Evolutionary conservation across 2,888 invertebrate species (phyloP).

Genomic region (Brenthis hecate): DNA sequence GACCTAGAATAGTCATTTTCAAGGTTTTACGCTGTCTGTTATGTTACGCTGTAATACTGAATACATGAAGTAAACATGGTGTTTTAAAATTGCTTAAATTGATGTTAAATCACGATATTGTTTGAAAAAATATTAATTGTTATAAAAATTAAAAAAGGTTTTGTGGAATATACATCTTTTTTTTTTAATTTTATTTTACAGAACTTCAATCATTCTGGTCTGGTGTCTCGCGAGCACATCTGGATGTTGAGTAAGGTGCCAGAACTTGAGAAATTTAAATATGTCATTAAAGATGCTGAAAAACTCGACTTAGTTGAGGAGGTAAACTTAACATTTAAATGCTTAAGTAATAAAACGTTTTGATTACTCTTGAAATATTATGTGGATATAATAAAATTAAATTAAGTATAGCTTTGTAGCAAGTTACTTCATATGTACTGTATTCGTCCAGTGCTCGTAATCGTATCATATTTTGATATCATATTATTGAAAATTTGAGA

Average conservation of each 20-base stretch:
- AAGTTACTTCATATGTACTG: no score
- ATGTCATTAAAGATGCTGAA: slow-evolving; percentile 84
- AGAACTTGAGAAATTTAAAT: slow-evolving; percentile 86
- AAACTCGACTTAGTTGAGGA: slow-evolving; percentile 82
- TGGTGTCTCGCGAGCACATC: slow-evolving; percentile 84
- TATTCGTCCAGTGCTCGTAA: no score
- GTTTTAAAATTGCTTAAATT: background rate
- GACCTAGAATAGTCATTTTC: slow-evolving; percentile 21
- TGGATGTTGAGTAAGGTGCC: slow-evolving; percentile 90
- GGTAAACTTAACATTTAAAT: slow-evolving; percentile 46
- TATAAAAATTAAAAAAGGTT: no score
- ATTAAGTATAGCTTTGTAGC: no score
- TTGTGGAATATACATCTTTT: no score
- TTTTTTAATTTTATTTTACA: slow-evolving; percentile 51
- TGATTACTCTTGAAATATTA: background rate
- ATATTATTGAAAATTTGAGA: no score
- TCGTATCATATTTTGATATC: no score
- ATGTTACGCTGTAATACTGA: background rate
- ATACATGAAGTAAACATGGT: background rate
- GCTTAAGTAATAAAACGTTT: background rate
- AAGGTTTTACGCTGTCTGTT: slow-evolving; percentile 22
- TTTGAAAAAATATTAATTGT: no score
- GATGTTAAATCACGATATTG: background rate
- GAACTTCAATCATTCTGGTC: slow-evolving; percentile 88
- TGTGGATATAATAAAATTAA: background rate